These are phyloP conservation scores for Gymnoscelis rufifasciata DNA, from an alignment of 2,888 invertebrate species.

Conservation along the genomic window DNA sequence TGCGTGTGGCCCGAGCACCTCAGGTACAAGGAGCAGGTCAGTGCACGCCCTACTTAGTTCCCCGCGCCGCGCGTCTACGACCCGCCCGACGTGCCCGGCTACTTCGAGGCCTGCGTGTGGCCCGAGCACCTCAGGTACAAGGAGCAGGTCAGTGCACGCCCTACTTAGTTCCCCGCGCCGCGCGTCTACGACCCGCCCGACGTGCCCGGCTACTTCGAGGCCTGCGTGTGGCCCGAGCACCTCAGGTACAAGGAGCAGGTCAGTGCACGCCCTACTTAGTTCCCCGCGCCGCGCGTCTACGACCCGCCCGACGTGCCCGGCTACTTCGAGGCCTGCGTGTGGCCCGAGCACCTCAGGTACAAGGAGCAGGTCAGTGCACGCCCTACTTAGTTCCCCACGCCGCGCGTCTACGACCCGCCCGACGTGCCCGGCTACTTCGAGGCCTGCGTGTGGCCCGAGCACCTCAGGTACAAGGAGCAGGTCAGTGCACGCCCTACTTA, in stretches of 20 bases:
- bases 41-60: too few species aligned
- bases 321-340: constrained; percentile 93
- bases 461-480: too few species aligned
- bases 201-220: constrained; percentile 91
- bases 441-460: too few species aligned
- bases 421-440: too few species aligned
- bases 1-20: constrained; percentile 95
- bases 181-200: constrained; percentile 91
- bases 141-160: too few species aligned
- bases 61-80: constrained; percentile 82
- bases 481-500: too few species aligned
- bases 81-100: constrained; percentile 92
- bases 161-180: too few species aligned
- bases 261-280: too few species aligned
- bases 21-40: constrained; percentile 70
- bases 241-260: constrained; percentile 72
- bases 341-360: constrained; percentile 89
- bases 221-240: constrained; percentile 95
- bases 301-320: constrained; percentile 92
- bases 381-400: too few species aligned
- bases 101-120: constrained; percentile 95
- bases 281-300: constrained; percentile 81
- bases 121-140: constrained; percentile 86
- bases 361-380: constrained; percentile 62
- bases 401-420: too few species aligned